Percentiles rank a stretch among this genome's conserved stretches.
Conservation (phyloP, 2,797 vertebrate genomes). For the Hybognathus amarus region DNA sequence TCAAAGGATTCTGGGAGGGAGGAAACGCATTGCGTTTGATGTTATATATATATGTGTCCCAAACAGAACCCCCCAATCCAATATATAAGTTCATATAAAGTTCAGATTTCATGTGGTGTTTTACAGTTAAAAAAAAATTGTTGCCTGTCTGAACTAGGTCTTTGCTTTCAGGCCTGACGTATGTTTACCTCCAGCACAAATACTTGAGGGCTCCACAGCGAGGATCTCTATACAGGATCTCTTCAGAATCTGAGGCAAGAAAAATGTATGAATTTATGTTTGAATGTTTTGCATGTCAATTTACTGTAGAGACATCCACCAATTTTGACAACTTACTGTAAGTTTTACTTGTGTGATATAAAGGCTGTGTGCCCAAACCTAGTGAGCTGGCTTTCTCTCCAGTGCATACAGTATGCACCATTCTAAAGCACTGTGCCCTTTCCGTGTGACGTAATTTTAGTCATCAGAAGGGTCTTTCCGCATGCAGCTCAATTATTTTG, state of each 20-base stretch:
- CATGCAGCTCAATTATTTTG: neutral
- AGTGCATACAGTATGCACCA: neutral
- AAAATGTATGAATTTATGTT: neutral
- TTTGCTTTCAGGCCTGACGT: neutral
- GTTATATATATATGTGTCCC: neutral
- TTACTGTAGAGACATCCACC: neutral
- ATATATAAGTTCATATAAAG: neutral
- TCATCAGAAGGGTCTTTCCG: neutral
- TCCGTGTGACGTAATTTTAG: neutral
- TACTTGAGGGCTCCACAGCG: conserved; percentile 93
- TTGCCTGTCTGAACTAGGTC: neutral
- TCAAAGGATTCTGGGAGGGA: conserved; percentile 88
- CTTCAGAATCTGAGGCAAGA: conserved; percentile 87
- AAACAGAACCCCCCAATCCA: too few species aligned
- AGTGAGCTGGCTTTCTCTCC: neutral
- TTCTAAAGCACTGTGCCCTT: neutral
- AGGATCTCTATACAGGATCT: conserved; percentile 98
- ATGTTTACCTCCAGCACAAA: conserved; percentile 92
- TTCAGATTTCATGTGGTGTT: neutral
- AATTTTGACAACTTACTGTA: neutral
- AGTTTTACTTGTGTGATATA: neutral
- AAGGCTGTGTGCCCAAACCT: neutral
- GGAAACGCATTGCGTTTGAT: neutral
- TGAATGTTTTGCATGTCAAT: neutral
- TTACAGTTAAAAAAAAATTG: neutral